Evolutionary conservation across 2,888 invertebrate species (phyloP).

Genomic region (Ennomos fuscantarius): DNA sequence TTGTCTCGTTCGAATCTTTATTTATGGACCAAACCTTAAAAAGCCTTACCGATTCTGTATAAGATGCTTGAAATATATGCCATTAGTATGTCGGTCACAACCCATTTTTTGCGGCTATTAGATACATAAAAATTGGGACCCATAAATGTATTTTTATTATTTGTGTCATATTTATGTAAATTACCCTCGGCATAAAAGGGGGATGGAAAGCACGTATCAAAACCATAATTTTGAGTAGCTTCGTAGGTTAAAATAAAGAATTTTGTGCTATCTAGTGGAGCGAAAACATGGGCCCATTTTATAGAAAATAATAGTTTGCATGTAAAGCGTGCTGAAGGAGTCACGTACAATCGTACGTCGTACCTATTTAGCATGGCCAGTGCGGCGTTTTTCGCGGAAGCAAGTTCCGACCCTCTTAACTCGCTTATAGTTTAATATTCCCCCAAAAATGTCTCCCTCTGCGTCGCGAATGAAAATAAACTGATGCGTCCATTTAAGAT

Average conservation of each 20-base stretch:
- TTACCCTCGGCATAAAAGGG: slow-evolving; percentile 3
- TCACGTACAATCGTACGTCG: slow-evolving; percentile 21
- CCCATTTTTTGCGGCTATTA: slow-evolving; percentile 29
- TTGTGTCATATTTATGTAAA: slow-evolving; percentile 19
- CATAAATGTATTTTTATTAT: slow-evolving; percentile 19
- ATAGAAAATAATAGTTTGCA: slow-evolving; percentile 29
- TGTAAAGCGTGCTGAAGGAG: slow-evolving; percentile 19
- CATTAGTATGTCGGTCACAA: slow-evolving; percentile 31
- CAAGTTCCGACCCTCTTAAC: slow-evolving; percentile 37
- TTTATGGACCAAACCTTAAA: slow-evolving; percentile 11
- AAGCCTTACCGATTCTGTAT: slow-evolving; percentile 4
- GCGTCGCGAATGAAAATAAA: slow-evolving; percentile 49
- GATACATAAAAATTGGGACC: slow-evolving; percentile 27
- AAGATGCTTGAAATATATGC: slow-evolving; percentile 20
- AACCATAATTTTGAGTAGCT: slow-evolving; percentile 12
- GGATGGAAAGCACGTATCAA: slow-evolving; percentile 21
- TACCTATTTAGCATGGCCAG: slow-evolving; percentile 14
- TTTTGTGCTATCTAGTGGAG: slow-evolving; percentile 16
- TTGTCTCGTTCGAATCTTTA: slow-evolving; percentile 7
- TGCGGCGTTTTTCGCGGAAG: slow-evolving; percentile 8
- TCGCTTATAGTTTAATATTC: slow-evolving; percentile 37
- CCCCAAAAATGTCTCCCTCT: slow-evolving; percentile 43
- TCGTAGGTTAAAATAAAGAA: slow-evolving; percentile 10
- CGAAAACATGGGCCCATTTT: slow-evolving; percentile 20
- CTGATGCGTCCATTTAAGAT: slow-evolving; percentile 38